Evolutionary conservation across 1,140 invertebrate genomes (phyloP).

Genomic region (Lasaia peninsularis): DNA sequence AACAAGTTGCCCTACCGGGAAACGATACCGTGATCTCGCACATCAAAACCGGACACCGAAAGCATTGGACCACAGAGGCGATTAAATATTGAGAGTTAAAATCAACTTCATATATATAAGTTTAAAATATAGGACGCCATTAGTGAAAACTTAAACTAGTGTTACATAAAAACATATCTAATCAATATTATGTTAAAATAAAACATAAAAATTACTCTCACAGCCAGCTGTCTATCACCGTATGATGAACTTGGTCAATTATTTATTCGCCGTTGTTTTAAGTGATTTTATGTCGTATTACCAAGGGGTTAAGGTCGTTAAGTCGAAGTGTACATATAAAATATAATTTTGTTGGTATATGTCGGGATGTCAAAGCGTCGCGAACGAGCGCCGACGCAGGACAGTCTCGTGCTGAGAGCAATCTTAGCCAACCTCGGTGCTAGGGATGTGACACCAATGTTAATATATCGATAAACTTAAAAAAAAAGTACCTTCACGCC

Average conservation of each 20-base stretch:
- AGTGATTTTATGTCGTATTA: slow-evolving; percentile 28
- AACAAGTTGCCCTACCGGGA: too few species aligned
- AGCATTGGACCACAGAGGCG: too few species aligned
- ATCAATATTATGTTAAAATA: slow-evolving; percentile 66
- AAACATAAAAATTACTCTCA: slow-evolving; percentile 55
- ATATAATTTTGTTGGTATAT: slow-evolving; percentile 37
- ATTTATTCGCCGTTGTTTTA: slow-evolving; percentile 18
- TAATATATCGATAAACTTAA: slow-evolving; percentile 41
- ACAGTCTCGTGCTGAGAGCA: slow-evolving; percentile 76
- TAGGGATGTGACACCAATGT: slow-evolving; percentile 36
- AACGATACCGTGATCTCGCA: too few species aligned
- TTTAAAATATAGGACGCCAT: too few species aligned
- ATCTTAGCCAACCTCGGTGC: slow-evolving; percentile 59
- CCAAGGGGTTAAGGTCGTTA: slow-evolving; percentile 23
- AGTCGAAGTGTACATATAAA: slow-evolving; percentile 20
- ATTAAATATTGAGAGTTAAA: too few species aligned
- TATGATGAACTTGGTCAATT: slow-evolving; percentile 49
- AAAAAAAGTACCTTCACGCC: too few species aligned
- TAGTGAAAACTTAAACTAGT: background rate
- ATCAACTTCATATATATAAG: too few species aligned
- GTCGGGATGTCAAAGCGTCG: slow-evolving; percentile 75
- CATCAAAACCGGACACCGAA: too few species aligned
- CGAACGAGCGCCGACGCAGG: slow-evolving; percentile 70
- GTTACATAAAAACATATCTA: slow-evolving; percentile 42
- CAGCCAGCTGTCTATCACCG: slow-evolving; percentile 65